These are phyloP conservation scores for Sycobia sp. DNA, from an alignment of 1,140 invertebrate genomes.

Conservation along the genomic window DNA sequence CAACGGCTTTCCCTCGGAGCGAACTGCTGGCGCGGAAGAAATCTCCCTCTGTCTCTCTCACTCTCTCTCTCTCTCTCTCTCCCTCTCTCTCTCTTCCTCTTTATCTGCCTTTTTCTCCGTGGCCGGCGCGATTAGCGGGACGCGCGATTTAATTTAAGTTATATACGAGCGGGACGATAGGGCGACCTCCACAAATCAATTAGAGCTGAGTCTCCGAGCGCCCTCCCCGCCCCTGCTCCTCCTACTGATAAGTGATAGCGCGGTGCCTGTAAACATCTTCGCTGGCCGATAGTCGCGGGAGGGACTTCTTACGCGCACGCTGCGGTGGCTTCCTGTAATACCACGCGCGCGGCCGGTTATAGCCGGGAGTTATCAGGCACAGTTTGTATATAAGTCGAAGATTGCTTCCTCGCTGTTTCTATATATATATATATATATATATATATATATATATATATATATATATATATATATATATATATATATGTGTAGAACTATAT, in stretches of 20 bases:
- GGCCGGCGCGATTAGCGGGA: slow-evolving; percentile 10
- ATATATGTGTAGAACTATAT: too few species aligned
- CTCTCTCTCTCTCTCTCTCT: too few species aligned
- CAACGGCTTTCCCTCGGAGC: too few species aligned
- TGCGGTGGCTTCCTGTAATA: too few species aligned
- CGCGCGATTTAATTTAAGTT: slow-evolving; percentile 58
- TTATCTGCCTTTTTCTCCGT: too few species aligned
- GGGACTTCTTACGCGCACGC: too few species aligned
- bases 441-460: too few species aligned
- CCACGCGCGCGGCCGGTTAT: slow-evolving; percentile 17
- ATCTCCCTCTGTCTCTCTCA: too few species aligned
- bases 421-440: too few species aligned
- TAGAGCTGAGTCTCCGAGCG: slow-evolving; percentile 43
- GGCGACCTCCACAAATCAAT: slow-evolving; percentile 55
- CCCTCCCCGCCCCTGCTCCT: slow-evolving; percentile 38
- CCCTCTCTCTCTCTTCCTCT: neutral
- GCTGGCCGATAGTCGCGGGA: slow-evolving; percentile 51
- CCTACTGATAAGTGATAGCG: slow-evolving; percentile 50
- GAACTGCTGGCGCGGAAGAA: too few species aligned
- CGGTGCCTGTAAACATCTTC: slow-evolving; percentile 56
- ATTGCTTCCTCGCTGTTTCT: too few species aligned
- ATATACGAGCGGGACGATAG: slow-evolving; percentile 46
- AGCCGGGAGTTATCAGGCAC: slow-evolving; percentile 4
- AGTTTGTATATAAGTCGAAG: slow-evolving; percentile 25
- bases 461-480: too few species aligned